Evolutionary conservation across 2,888 invertebrate genomes (phyloP), one percentile per base, ranked within the genome.

Genomic region (Agapetus fuscipes): DNA sequence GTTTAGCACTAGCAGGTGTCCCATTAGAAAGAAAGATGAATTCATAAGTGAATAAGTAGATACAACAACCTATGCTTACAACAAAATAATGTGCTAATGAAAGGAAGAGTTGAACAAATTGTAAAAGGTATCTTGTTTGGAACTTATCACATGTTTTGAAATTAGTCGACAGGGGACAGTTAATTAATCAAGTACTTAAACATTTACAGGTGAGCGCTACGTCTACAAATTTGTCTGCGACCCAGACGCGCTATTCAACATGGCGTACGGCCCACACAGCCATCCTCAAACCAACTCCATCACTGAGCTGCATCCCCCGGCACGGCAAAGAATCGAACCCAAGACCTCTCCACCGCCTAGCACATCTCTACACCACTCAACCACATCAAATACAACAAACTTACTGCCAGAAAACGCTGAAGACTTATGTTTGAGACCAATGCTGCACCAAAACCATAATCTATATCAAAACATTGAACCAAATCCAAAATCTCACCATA

Each of bases 191-290:
- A n/a, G n/a, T n/a, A n/a, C n/a, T n/a, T n/a, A n/a, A n/a, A n/a
- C n/a, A n/a, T n/a, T 37, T 59, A 14, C 61, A 80, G 89, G 95
- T 0, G 94, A 95, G 58, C 77, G 94, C 53, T 95, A 95, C 66
- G 94, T 95, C 9, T 95, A 95, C 70, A 90, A 93, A 58, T 95
- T 95, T 59, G 93, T 95, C 1, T 95, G 94, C 62, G 93, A 94
- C 61, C 94, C 94, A 0, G 88, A 89, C 48, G 88, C 88, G 0
- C 64, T 90, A 3, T 88, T 90, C 66, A 86, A 81, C 54, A 85
- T 88, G 83, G 82, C 85, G 6, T 80, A 80, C 60, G 70, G 69
- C 2, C 53, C 58, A 3, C 54, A 45, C 27, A 55, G 2, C 7
- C 33, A 39, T n/a, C 16, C 17, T 11, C 10, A 16, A 7, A 1